Evolutionary conservation across 2,113 vertebrate genomes (phyloP), one percentile per base, ranked within the genome.

Genomic region (Caloenas nicobarica): DNA sequence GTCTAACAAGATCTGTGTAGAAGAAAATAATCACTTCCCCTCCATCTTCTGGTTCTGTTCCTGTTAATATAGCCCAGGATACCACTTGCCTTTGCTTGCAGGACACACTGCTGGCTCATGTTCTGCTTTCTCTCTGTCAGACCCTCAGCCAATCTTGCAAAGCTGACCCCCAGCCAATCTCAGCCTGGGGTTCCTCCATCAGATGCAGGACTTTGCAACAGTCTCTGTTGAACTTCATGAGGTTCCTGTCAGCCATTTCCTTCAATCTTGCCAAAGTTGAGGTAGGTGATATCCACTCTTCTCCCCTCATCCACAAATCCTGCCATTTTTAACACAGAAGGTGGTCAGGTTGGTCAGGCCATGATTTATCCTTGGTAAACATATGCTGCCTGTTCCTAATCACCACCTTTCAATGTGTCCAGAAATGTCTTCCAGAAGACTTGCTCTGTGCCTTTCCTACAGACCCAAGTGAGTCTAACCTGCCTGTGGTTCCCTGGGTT

Each of bases 21-120:
- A 77, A 68, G 14, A 34, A 68, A 82, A 62, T 26, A 29, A 53
- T 34, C 7, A 24, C 3, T 48, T 82, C 26, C 36, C 10, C 19
- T 76, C n/a, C 36, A 4, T 18, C 57, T 88, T 48, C 31, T 68
- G 16, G 14, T 51, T 51, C 50, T 57, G 22, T 81, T 91, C 29
- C 50, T 44, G n/a, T 29, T 81, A 38, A 38, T 33, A 34, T 0
- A 50, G 50, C 10, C 38, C n/a, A 85, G n/a, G 34, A 56, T 16
- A 64, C 4, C 14, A 17, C 34, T 56, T 78, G 73, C 34, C 54
- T 88, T 36, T 73, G 44, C 44, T 69, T 34, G 64, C 18, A 78
- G 58, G n/a, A 81, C 16, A n/a, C 26, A 51, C 10, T 44, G 21
- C 12, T 78, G 58, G 42, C 31, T 84, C 0, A 0, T 24, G 10